These are phyloP conservation scores for Avahi laniger DNA, from an alignment of 2,797 vertebrate genomes.

Conservation along the genomic window DNA sequence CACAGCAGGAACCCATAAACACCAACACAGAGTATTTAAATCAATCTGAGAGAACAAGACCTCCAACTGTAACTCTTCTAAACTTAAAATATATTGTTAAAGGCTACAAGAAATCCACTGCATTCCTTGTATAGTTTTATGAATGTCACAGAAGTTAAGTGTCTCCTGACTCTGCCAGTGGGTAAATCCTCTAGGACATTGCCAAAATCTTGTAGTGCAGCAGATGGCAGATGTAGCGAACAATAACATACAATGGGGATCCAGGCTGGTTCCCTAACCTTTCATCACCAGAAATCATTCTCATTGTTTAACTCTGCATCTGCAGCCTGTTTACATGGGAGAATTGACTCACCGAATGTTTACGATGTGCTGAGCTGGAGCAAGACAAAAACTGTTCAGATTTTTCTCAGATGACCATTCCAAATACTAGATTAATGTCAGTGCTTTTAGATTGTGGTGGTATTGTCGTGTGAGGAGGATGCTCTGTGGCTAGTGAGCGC, in stretches of 20 bases:
- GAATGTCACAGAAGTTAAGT: constrained; percentile 72
- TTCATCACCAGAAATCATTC: constrained; percentile 71
- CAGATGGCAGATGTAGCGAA: constrained; percentile 43
- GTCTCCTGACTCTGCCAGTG: constrained; percentile 48
- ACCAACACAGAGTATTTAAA: constrained; percentile 69
- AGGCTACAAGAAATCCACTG: constrained; percentile 3
- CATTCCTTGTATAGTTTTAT: constrained; percentile 63
- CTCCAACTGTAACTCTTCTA: constrained; percentile 62
- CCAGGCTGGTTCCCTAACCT: constrained; percentile 57
- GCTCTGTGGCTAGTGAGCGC: too few species aligned
- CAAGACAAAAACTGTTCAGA: constrained; percentile 30
- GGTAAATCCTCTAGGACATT: constrained; percentile 43
- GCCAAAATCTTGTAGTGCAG: constrained; percentile 25
- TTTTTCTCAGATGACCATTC: constrained; percentile 70
- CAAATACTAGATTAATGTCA: background rate
- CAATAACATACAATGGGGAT: constrained; percentile 36
- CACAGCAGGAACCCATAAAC: constrained; percentile 73
- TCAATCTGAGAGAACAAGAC: constrained; percentile 60
- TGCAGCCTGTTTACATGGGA: constrained; percentile 60
- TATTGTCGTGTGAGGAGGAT: background rate
- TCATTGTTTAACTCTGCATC: constrained; percentile 70
- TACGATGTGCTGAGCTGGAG: constrained; percentile 67
- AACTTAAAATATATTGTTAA: constrained; percentile 59
- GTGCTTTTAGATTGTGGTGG: background rate
- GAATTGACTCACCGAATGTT: constrained; percentile 65